Conservation (phyloP, 2,888 invertebrate genomes). For the Prosopocoilus inquinatus region DNA sequence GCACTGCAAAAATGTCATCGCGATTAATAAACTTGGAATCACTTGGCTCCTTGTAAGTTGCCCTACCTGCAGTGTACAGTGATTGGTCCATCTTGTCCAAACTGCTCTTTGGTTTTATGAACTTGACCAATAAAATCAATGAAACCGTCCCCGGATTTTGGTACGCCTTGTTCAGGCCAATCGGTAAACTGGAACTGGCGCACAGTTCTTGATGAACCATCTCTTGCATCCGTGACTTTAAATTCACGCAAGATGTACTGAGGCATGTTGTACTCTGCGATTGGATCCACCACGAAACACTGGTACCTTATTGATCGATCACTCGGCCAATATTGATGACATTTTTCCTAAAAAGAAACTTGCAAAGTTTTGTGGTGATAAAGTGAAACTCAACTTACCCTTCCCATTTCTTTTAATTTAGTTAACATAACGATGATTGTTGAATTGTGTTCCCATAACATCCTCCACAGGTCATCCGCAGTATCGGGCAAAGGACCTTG, state of each 20-base stretch:
- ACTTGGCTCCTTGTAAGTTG: too few relatives aligned
- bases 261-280: conserved; percentile 99
- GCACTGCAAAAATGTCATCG: conserved; percentile 61
- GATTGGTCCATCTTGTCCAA: conserved; percentile 98
- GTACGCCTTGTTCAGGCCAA: conserved; percentile 96
- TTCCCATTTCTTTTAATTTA: conserved; percentile 95
- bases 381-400: conserved; percentile 61
- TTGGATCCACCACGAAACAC: conserved; percentile 98
- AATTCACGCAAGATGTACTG: conserved; percentile 98
- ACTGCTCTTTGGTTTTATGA: conserved; percentile 99
- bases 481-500: conserved; percentile 97
- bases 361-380: conserved; percentile 1
- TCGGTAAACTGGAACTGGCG: conserved; percentile 96
- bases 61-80: conserved; percentile 93
- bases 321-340: conserved; percentile 99
- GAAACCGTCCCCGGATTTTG: conserved; percentile 97
- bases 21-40: too few relatives aligned
- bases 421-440: conserved; percentile 99
- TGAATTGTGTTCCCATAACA: conserved; percentile 99
- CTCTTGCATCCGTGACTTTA: conserved; percentile 97
- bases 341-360: conserved; percentile 76
- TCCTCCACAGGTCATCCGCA: conserved; percentile 98
- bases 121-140: conserved; percentile 99
- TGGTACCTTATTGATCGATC: conserved; percentile 96
- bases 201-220: conserved; percentile 93